A percentile compares a stretch with the other conserved stretches of the same genome.
Evolutionary conservation across 2,797 vertebrate genomes (phyloP).

Genomic region (Dermochelys coriacea): DNA sequence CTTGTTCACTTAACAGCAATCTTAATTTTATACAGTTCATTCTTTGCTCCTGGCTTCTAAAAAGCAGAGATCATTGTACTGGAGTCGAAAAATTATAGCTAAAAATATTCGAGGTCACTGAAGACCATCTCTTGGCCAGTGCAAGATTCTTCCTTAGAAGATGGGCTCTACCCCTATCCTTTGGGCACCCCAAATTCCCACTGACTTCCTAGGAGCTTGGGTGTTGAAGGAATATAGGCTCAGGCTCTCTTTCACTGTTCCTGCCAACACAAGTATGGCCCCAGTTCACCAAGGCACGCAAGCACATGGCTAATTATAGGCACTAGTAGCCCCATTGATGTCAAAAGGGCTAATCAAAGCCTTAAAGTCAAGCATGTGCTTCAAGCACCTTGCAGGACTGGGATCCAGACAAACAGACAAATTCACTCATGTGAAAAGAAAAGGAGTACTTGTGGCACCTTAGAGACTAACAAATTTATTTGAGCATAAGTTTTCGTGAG

Average conservation of each 20-base stretch:
- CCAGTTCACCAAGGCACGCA: rapidly evolving
- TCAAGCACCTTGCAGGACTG: background rate
- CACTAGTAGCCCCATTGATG: rapidly evolving
- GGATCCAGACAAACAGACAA: background rate
- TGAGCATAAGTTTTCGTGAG: too few species aligned
- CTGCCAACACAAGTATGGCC: rapidly evolving
- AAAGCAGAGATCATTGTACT: background rate
- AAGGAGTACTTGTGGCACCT: too few species aligned
- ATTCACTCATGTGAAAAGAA: background rate
- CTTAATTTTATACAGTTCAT: background rate
- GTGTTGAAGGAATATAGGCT: background rate
- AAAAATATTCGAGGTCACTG: background rate
- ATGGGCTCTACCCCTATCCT: rapidly evolving
- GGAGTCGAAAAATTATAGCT: background rate
- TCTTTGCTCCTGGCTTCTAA: background rate
- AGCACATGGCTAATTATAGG: background rate
- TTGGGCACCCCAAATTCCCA: background rate
- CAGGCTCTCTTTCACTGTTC: background rate
- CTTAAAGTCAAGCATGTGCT: rapidly evolving
- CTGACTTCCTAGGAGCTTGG: rapidly evolving
- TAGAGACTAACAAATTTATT: too few species aligned
- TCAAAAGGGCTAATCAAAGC: rapidly evolving
- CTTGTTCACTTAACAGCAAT: background rate
- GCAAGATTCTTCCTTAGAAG: background rate
- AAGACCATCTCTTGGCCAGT: background rate